Conservation (phyloP, 1,140 invertebrate genomes). For the Eupristina koningsbergeri region DNA sequence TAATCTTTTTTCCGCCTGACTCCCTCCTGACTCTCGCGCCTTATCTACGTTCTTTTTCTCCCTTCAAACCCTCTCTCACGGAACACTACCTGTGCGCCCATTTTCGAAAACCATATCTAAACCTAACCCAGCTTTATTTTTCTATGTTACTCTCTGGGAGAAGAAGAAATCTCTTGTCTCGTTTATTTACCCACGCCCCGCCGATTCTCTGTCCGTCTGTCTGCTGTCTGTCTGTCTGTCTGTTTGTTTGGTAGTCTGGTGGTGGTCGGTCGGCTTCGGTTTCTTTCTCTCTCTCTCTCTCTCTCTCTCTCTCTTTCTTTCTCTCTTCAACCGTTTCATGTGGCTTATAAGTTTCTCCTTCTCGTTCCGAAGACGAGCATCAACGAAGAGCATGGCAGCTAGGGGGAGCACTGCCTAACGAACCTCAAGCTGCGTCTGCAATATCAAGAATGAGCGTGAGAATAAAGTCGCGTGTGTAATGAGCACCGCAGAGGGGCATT, state of each 20-base stretch:
- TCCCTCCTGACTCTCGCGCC: too few species aligned
- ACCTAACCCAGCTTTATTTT: background rate
- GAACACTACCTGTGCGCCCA: background rate
- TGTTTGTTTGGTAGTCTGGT: too few species aligned
- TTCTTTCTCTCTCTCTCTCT: too few species aligned
- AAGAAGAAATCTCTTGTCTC: background rate
- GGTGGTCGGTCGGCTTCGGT: too few species aligned
- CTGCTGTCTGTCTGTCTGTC: too few species aligned
- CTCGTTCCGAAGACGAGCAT: background rate
- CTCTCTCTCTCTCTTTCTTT: conserved; percentile 11
- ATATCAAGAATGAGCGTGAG: background rate
- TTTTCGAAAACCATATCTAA: background rate
- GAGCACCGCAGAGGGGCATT: background rate
- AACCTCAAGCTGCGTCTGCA: background rate
- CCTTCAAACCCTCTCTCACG: background rate
- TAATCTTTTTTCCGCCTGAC: too few species aligned
- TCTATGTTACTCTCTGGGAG: background rate
- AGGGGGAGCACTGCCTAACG: background rate
- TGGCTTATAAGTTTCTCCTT: background rate
- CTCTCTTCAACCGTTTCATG: too few species aligned
- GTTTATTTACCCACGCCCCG: background rate
- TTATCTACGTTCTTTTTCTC: conserved; percentile 5
- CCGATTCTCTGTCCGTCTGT: background rate
- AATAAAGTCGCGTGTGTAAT: background rate
- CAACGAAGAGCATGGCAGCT: background rate